Evolutionary conservation across 2,888 invertebrate species (phyloP), one percentile per base, ranked within the genome.

Genomic region (Carpatolechia fugitivella): DNA sequence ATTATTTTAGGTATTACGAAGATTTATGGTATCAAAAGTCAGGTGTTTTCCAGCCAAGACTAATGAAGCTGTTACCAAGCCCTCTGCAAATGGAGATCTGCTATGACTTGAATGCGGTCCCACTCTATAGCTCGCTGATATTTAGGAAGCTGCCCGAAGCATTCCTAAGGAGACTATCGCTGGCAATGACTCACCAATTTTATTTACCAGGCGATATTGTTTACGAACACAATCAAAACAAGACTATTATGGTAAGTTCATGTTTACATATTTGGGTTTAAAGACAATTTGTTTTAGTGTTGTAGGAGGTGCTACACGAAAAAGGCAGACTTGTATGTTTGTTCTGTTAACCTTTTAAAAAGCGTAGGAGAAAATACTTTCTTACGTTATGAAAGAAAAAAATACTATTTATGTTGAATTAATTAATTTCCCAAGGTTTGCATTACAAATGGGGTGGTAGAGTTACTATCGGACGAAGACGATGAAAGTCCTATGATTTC

Each of bases 401-500:
- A n/a, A n/a, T n/a, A n/a, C n/a, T n/a, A n/a, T n/a, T n/a, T n/a
- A n/a, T n/a, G n/a, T n/a, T n/a, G n/a, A n/a, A n/a, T n/a, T n/a
- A 14, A 18, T 18, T 8, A 41, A 10, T 16, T 49, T 35, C 54
- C 57, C 16, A 53, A 91, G 91, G 75, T 91, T 55, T 91, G 91
- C 66, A 72, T 92, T 29, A 86, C 87, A 11, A 86, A 72, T 64
- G 91, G 91, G 10, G 87, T 88, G 16, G 65, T 91, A 54, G 90
- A 91, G 65, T 71, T 91, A 41, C 69, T 91, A 38, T 91, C 91
- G 0, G 90, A 90, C 60, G 91, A 91, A 80, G 91, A 91, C 54
- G 87, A 91, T 57, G 86, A 88, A 69, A 91, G 89, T 58, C 90
- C 91, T 7, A 90, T 91, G 80, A 87, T 91, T 62, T 90, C 91